Percentiles rank a stretch among this genome's conserved stretches.
Conservation (phyloP, 2,888 invertebrate species). For the Drosophila incognita region DNA sequence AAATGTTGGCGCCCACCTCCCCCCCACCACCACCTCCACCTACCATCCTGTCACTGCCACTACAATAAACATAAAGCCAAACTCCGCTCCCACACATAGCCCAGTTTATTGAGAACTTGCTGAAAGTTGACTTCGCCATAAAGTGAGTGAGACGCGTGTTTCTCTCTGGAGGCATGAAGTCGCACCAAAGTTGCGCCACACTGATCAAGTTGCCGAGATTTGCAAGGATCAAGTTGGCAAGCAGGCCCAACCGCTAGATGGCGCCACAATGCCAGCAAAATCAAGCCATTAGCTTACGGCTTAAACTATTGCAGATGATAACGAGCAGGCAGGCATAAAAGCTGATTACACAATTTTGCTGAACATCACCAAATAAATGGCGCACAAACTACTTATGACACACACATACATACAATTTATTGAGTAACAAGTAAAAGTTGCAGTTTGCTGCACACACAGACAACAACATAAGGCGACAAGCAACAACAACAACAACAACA, state of each 20-base stretch:
- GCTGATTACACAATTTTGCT: not conserved
- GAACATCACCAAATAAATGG: not conserved
- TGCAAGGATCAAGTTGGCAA: constrained; percentile 38
- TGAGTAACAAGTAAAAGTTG: not conserved
- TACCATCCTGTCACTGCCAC: not conserved
- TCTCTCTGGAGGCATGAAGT: constrained; percentile 3
- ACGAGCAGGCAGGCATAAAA: not conserved
- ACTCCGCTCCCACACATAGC: constrained; percentile 5
- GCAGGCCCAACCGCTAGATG: constrained; percentile 5
- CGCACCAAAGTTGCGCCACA: constrained; percentile 28
- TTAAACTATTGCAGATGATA: not conserved
- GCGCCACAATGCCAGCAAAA: not conserved
- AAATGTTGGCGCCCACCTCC: constrained; percentile 4
- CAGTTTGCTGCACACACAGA: constrained; percentile 25
- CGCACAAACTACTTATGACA: not conserved
- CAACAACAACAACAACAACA: constrained; percentile 1
- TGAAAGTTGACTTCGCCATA: constrained; percentile 44
- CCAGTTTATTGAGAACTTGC: constrained; percentile 54
- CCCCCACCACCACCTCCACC: not conserved
- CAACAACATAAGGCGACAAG: constrained; percentile 19
- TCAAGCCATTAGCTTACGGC: not conserved
- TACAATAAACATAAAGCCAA: not conserved
- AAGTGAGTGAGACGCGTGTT: not conserved
- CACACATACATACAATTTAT: not conserved
- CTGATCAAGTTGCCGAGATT: constrained; percentile 48